phyloP scores from a whole-genome alignment of 2,113 vertebrate genomes.

The Protomyctophum bolini region DNA sequence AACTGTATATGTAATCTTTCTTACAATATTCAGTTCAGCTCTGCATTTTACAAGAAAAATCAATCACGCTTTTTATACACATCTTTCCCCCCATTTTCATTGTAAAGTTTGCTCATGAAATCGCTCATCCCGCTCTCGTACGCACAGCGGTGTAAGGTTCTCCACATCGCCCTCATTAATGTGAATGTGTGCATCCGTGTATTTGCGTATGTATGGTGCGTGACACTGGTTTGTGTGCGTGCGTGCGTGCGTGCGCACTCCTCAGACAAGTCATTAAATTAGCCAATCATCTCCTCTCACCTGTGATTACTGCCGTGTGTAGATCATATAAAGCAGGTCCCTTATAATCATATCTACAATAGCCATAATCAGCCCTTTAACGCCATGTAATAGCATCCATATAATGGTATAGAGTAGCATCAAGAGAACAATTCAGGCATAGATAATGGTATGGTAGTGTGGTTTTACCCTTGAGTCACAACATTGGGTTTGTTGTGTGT shows the following conservation, averaged over 20 bases:
- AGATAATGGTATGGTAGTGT: constrained; percentile 70
- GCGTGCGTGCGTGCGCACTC: constrained; percentile 13
- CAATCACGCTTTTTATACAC: background rate
- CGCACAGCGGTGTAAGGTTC: background rate
- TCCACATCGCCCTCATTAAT: background rate
- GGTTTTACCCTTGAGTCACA: constrained; percentile 80
- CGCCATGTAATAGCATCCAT: constrained; percentile 74
- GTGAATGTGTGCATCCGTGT: background rate
- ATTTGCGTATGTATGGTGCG: background rate
- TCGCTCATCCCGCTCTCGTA: background rate
- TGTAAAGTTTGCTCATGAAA: background rate
- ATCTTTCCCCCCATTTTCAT: background rate
- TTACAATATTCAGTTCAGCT: constrained; percentile 4
- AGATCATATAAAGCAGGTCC: constrained; percentile 72
- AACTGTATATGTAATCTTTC: constrained; percentile 9
- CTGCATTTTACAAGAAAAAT: constrained; percentile 12
- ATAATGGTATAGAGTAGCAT: constrained; percentile 74
- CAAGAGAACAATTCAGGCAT: constrained; percentile 74
- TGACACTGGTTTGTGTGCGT: background rate
- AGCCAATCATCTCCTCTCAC: constrained; percentile 73
- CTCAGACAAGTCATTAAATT: constrained; percentile 61
- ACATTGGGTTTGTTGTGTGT: constrained; percentile 63
- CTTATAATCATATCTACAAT: constrained; percentile 75
- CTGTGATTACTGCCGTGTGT: constrained; percentile 76
- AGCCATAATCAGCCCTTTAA: constrained; percentile 75